Percentiles rank a stretch among this genome's conserved stretches.
Evolutionary conservation across 1,140 invertebrate genomes (phyloP).

Genomic region (Bicyclus anynana): DNA sequence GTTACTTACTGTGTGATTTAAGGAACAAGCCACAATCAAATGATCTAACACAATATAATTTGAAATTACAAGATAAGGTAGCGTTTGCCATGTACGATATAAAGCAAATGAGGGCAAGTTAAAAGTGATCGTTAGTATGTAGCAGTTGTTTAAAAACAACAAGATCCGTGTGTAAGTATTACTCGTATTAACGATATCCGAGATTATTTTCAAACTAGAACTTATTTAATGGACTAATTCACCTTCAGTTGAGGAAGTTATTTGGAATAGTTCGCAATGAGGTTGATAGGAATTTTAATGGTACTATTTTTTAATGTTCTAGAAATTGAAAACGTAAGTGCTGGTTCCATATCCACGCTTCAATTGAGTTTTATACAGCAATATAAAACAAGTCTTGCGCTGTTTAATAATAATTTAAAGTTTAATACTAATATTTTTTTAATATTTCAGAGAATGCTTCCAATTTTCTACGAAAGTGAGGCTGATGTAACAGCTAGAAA

Average conservation of each 20-base stretch:
- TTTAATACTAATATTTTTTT: conserved; percentile 7
- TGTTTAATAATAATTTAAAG: too few species aligned
- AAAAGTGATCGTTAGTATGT: not conserved
- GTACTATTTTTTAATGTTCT: conserved; percentile 33
- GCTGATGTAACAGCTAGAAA: conserved; percentile 23
- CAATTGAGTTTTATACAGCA: not conserved
- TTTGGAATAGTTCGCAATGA: conserved; percentile 37
- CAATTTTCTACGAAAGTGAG: conserved; percentile 35
- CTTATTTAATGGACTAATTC: conserved; percentile 18
- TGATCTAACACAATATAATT: too few species aligned
- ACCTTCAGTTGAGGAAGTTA: conserved; percentile 25
- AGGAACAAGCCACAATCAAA: too few species aligned
- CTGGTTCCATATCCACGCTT: not conserved
- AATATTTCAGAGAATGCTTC: conserved; percentile 44
- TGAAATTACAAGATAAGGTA: not conserved
- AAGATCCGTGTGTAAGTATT: conserved; percentile 31
- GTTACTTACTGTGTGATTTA: not conserved
- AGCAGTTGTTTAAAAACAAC: conserved; percentile 38
- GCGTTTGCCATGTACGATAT: not conserved
- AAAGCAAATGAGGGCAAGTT: not conserved
- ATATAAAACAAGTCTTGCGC: too few species aligned
- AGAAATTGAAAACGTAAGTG: conserved; percentile 40
- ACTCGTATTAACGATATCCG: conserved; percentile 43
- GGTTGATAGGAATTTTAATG: conserved; percentile 30
- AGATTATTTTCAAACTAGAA: conserved; percentile 44